Percentiles rank a stretch among this genome's conserved stretches.
These are phyloP conservation scores for Grammomys surdaster DNA, from an alignment of 2,113 vertebrate genomes.

Conservation along the genomic window DNA sequence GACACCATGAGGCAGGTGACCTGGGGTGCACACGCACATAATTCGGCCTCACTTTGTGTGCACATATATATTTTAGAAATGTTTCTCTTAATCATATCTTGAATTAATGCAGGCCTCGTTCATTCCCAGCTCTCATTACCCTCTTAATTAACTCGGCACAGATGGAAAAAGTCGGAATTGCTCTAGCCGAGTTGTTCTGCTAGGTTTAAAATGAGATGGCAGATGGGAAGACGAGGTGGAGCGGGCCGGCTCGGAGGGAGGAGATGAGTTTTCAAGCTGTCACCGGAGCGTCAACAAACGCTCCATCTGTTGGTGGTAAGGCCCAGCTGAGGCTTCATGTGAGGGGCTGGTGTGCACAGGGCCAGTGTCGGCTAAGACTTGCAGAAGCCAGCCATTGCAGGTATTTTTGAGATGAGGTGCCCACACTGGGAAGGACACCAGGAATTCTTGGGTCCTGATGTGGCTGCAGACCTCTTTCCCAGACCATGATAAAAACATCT, in stretches of 20 bases:
- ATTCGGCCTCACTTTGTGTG: neutral
- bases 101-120: slow-evolving; percentile 91
- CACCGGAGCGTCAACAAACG: slow-evolving; percentile 90
- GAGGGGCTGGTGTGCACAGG: neutral
- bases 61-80: slow-evolving; percentile 82
- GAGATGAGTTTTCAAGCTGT: slow-evolving; percentile 92
- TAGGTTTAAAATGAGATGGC: slow-evolving; percentile 91
- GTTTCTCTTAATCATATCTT: slow-evolving; percentile 91
- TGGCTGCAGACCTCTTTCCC: neutral
- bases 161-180: slow-evolving; percentile 92
- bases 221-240: slow-evolving; percentile 90
- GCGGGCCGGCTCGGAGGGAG: slow-evolving; percentile 88
- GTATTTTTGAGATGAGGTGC: fast-evolving
- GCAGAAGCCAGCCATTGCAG: fast-evolving
- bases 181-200: slow-evolving; percentile 91
- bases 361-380: neutral
- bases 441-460: neutral
- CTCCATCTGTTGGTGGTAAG: slow-evolving; percentile 89
- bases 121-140: slow-evolving; percentile 91
- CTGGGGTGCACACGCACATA: neutral
- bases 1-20: fast-evolving
- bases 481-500: neutral
- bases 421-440: fast-evolving
- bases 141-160: slow-evolving; percentile 93
- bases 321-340: slow-evolving; percentile 53